A percentile compares a stretch with the other conserved stretches of the same genome.
Evolutionary conservation across 1,140 invertebrate genomes (phyloP).

Genomic region (Drosophila arizonae): DNA sequence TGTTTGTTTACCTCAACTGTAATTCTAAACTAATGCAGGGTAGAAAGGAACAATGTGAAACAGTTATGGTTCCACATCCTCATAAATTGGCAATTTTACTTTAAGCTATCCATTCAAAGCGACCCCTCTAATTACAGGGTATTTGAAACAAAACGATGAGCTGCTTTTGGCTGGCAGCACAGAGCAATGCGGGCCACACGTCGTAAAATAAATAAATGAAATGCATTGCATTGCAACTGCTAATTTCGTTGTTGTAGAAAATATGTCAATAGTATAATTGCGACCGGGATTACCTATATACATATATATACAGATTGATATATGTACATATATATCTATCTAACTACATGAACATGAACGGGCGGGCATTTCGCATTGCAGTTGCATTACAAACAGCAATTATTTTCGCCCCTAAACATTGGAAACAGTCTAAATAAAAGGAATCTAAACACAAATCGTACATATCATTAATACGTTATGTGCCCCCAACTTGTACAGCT

Average conservation of each 20-base stretch:
- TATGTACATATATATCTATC: not conserved
- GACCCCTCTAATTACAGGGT: not conserved
- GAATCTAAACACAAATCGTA: constrained; percentile 22
- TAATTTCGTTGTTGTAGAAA: constrained; percentile 36
- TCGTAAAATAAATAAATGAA: constrained; percentile 28
- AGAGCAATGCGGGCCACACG: not conserved
- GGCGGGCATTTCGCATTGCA: constrained; percentile 6
- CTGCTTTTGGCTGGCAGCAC: not conserved
- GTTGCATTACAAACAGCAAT: constrained; percentile 25
- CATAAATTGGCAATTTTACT: too few relatives aligned
- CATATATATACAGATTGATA: not conserved
- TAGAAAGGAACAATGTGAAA: too few relatives aligned
- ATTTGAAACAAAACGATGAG: constrained; percentile 1
- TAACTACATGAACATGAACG: constrained; percentile 22
- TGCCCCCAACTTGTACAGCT: not conserved
- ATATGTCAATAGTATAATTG: constrained; percentile 50
- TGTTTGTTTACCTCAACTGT: too few relatives aligned
- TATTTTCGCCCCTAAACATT: constrained; percentile 21
- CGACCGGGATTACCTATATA: not conserved
- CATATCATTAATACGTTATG: constrained; percentile 24
- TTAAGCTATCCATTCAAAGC: too few relatives aligned
- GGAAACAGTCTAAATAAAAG: constrained; percentile 26
- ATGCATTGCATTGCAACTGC: constrained; percentile 28
- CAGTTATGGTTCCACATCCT: too few relatives aligned
- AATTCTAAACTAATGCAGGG: too few relatives aligned